Evolutionary conservation across 2,797 vertebrate genomes (phyloP), one percentile per base, ranked within the genome.

Genomic region (Typhlichthys subterraneus): DNA sequence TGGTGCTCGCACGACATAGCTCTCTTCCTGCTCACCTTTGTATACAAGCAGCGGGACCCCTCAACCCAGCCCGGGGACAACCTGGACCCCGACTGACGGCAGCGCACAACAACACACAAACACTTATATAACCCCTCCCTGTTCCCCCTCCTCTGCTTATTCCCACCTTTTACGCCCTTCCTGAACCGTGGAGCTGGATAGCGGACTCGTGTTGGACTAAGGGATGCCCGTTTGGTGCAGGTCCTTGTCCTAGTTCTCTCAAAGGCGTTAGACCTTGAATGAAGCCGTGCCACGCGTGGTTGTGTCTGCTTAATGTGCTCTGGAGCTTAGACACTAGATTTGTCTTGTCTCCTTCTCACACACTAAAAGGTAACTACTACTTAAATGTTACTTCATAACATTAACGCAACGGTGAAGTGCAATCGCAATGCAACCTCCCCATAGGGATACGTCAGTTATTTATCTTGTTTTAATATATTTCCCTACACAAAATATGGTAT

Each of bases 1-100:
- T 99, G 97, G 98, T 96, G 94, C 46, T 99, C 97, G 4, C 94
- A 96, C 79, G 97, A 99, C 67, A 93, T 99, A 12, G 97, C 98
- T 0, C 95, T 99, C 31, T 99, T 99, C 84, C 92, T 99, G 14
- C 89, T 99, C 69, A 97, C 96, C 61, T 99, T 99, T 89, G 95
- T 98, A 89, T 97, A 94, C 81, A 95, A 94, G 79, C 93, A 94
- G 10, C 92, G 74, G 72, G 76, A 90, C 57, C 89, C 90, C 6
- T 48, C 68, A 1, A 49, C 77, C 2, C 68, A 70, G n/a, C 60
- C 61, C 48, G 85, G 87, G 57, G 79, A 89, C 9, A 63, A 65
- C 50, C 69, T 76, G 0, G 89, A 91, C 31, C 82, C 85, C 12
- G 89, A 55, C 19, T 4, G 10, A 53, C 59, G 4, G 15, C 56